phyloP scores from a whole-genome alignment of 2,797 vertebrate species.

The Ciconia nigra region DNA sequence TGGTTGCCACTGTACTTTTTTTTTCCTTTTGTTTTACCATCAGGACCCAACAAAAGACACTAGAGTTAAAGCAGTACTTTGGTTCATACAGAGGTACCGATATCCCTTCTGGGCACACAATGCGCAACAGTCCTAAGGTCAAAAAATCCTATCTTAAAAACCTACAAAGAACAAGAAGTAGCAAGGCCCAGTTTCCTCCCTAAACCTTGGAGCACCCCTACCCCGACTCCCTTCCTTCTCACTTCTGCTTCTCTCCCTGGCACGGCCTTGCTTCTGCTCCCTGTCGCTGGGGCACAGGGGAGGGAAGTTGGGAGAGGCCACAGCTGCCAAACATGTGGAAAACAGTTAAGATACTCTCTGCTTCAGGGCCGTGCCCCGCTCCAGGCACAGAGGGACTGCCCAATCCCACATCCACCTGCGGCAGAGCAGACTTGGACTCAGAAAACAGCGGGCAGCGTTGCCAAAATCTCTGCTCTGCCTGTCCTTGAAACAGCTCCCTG shows the following conservation, averaged over 20 bases:
- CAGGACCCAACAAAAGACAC: background rate
- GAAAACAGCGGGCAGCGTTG: fast-evolving
- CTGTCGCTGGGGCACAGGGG: background rate
- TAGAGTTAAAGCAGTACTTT: background rate
- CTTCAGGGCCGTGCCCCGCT: background rate
- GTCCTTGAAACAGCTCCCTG: background rate
- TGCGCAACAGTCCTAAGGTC: background rate
- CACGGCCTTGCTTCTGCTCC: background rate
- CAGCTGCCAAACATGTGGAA: background rate
- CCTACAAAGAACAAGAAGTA: background rate
- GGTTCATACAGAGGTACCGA: background rate
- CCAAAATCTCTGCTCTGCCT: background rate
- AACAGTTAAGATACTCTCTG: background rate
- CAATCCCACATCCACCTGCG: background rate
- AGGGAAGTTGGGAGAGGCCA: background rate
- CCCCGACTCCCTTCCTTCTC: background rate
- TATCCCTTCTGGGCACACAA: background rate
- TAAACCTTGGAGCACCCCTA: background rate
- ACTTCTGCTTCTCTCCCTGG: slow-evolving; percentile 17
- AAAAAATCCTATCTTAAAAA: background rate
- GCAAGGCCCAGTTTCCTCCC: background rate
- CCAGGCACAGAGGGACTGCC: background rate
- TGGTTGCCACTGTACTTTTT: background rate
- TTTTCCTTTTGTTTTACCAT: background rate
- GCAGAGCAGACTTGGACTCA: fast-evolving